Evolutionary conservation across 2,888 invertebrate species (phyloP).

Genomic region (Podotricha telesiphe): DNA sequence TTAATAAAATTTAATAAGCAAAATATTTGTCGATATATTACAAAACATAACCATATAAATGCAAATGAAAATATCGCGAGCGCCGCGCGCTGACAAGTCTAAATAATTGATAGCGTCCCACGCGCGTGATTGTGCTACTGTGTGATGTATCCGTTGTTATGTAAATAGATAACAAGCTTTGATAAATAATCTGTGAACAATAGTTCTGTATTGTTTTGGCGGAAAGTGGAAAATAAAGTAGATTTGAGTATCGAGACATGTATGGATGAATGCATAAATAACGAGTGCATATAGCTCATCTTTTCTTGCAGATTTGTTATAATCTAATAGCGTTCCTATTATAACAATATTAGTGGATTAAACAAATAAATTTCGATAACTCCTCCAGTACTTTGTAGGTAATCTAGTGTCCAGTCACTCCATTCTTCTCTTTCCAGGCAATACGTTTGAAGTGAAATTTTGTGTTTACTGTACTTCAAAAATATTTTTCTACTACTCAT

Average conservation of each 20-base stretch:
- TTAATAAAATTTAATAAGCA: background rate
- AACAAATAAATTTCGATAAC: too few species aligned
- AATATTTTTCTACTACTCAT: too few species aligned
- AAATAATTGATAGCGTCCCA: constrained; percentile 42
- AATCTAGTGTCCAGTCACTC: too few species aligned
- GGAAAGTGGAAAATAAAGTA: background rate
- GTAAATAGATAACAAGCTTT: constrained; percentile 29
- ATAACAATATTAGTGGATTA: too few species aligned
- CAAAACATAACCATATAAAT: constrained; percentile 30
- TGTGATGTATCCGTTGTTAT: constrained; percentile 27
- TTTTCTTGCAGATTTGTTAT: too few species aligned
- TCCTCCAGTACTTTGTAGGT: too few species aligned
- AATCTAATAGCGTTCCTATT: too few species aligned
- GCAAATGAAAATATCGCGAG: constrained; percentile 36
- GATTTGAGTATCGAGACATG: background rate
- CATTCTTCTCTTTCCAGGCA: too few species aligned
- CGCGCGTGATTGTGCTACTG: constrained; percentile 37
- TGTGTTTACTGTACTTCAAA: too few species aligned
- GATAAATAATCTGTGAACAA: background rate
- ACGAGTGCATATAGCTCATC: too few species aligned
- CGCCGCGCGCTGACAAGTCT: constrained; percentile 33
- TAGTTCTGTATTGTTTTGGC: background rate
- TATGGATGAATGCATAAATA: too few species aligned
- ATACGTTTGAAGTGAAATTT: too few species aligned
- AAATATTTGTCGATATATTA: constrained; percentile 1